phyloP scores from a whole-genome alignment of 2,797 vertebrate species.

The Rhinogobio ventralis region DNA sequence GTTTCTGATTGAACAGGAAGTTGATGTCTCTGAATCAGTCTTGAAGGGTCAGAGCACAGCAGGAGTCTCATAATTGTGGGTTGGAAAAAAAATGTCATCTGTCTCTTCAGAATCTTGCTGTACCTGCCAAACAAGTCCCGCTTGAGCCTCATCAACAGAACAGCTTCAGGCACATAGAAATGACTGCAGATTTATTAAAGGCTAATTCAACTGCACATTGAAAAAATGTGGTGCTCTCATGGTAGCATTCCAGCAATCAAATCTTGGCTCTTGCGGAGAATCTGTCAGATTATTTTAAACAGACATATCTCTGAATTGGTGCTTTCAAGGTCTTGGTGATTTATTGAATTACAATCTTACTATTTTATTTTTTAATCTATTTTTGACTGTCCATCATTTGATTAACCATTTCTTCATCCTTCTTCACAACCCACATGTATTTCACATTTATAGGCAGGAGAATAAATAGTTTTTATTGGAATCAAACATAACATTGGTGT shows the following conservation, averaged over 20 bases:
- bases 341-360: conserved; percentile 11
- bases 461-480: neutral
- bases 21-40: conserved; percentile 19
- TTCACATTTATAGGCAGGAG: neutral
- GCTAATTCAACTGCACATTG: conserved; percentile 25
- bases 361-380: neutral
- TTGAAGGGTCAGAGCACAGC: conserved; percentile 2
- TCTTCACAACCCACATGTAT: neutral
- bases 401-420: neutral
- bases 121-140: conserved; percentile 10
- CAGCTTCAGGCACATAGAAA: conserved; percentile 12
- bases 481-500: too few species aligned
- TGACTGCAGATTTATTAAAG: conserved; percentile 40
- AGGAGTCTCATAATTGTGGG: neutral
- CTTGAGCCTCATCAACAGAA: conserved; percentile 36
- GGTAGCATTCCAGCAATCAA: conserved; percentile 19
- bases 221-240: neutral
- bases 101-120: conserved; percentile 12
- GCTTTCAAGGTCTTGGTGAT: conserved; percentile 19
- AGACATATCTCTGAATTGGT: neutral
- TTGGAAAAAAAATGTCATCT: conserved; percentile 16
- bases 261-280: conserved; percentile 21
- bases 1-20: conserved; percentile 21
- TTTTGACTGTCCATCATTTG: conserved; percentile 8
- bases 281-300: conserved; percentile 27